Conservation (phyloP, 2,888 invertebrate species). For the Drosophila mercatorum region DNA sequence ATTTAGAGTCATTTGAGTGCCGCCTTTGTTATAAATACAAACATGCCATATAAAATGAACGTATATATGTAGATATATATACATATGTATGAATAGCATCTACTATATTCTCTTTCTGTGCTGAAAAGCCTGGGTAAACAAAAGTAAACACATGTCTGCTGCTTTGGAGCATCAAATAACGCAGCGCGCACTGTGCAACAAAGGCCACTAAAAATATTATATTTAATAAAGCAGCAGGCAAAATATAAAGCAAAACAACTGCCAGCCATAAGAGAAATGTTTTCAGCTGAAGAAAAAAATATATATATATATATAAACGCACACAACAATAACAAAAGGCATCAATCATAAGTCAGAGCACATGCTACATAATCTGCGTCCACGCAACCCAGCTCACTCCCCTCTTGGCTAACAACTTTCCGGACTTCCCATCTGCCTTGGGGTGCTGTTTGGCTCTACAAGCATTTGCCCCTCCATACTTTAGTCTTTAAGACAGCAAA, state of each 20-base stretch:
- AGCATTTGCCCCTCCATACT: constrained; percentile 7
- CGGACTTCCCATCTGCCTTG: constrained; percentile 3
- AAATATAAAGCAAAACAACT: constrained; percentile 59
- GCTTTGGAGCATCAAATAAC: constrained; percentile 52
- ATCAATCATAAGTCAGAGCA: constrained; percentile 80
- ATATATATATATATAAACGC: constrained; percentile 15
- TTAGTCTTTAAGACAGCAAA: constrained; percentile 29
- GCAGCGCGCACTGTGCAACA: constrained; percentile 44
- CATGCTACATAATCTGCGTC: constrained; percentile 58
- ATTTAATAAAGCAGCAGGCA: constrained; percentile 74
- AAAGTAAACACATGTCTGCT: constrained; percentile 72
- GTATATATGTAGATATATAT: not conserved
- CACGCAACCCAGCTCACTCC: not conserved
- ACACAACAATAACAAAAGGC: constrained; percentile 70
- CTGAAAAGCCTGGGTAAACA: constrained; percentile 41
- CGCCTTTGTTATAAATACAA: constrained; percentile 70
- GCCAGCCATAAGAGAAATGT: constrained; percentile 41
- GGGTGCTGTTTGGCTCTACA: constrained; percentile 9
- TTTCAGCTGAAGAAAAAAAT: constrained; percentile 20
- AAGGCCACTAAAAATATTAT: constrained; percentile 78
- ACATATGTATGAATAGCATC: constrained; percentile 23
- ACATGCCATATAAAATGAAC: constrained; percentile 46
- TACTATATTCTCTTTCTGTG: constrained; percentile 19
- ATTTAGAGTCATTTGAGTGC: constrained; percentile 68
- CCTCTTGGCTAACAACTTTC: constrained; percentile 1